Conservation (phyloP, 64 coral and sea anemone species). For the Acropora tenuis region DNA sequence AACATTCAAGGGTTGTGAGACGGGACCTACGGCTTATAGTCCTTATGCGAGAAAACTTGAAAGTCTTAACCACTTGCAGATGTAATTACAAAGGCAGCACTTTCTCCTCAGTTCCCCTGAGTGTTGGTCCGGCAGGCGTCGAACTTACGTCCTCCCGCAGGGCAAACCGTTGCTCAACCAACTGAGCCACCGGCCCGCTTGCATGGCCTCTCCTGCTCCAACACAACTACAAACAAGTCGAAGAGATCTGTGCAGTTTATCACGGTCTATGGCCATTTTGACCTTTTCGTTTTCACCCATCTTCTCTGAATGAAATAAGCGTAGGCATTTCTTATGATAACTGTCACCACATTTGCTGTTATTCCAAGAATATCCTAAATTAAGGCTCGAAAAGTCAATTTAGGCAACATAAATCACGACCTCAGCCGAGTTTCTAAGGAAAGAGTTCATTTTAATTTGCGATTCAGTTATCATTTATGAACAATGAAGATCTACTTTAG, state of each 20-base stretch:
- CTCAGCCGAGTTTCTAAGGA: neutral
- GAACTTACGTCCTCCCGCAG: too few relatives aligned
- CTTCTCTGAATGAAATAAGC: neutral
- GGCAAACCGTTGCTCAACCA: too few relatives aligned
- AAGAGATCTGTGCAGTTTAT: neutral
- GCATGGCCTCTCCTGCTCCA: neutral
- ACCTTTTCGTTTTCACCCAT: too few relatives aligned
- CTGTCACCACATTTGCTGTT: neutral
- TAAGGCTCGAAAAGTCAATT: neutral
- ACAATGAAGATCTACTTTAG: conserved; percentile 36
- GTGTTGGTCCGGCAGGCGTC: too few relatives aligned
- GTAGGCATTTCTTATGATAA: neutral
- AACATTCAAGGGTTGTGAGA: too few relatives aligned
- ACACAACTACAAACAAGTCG: neutral
- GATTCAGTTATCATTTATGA: conserved; percentile 16
- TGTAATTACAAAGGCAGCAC: too few relatives aligned
- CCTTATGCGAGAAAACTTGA: too few relatives aligned
- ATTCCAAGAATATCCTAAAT: neutral
- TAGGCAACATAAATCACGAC: neutral
- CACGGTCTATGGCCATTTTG: neutral
- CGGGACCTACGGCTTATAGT: too few relatives aligned
- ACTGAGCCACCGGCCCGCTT: neutral
- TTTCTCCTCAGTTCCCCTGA: too few relatives aligned
- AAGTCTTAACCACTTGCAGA: too few relatives aligned
- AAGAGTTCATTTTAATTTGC: conserved; percentile 43